Conservation (phyloP, 2,113 vertebrate genomes). For the Gadus macrocephalus region DNA sequence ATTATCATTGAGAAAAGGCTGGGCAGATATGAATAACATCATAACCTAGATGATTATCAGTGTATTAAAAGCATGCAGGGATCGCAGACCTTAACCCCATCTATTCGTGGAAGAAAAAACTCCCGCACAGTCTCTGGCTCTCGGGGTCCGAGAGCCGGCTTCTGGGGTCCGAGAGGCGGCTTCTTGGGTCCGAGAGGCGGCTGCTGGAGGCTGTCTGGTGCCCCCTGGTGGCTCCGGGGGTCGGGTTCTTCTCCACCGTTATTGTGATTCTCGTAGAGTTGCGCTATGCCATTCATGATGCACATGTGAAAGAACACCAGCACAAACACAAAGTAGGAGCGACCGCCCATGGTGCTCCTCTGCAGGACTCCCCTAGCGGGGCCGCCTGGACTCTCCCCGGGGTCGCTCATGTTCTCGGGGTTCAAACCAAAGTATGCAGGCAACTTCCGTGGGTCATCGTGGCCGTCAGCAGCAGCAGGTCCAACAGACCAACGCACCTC, state of each 20-base stretch:
- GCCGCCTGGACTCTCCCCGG: conserved; percentile 33
- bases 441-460: neutral
- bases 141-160: neutral
- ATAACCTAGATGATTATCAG: neutral
- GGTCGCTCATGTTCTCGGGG: conserved; percentile 52
- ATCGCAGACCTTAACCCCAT: conserved; percentile 87
- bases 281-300: conserved; percentile 88
- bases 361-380: conserved; percentile 37
- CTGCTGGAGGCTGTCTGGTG: conserved; percentile 27
- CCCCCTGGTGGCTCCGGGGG: conserved; percentile 35
- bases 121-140: conserved; percentile 43
- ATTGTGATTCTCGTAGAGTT: conserved; percentile 90
- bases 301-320: conserved; percentile 94
- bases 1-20: too few species aligned
- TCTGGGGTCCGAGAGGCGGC: too few species aligned
- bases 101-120: conserved; percentile 77
- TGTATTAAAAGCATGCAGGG: neutral
- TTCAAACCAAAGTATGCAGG: neutral
- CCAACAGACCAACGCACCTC: too few species aligned
- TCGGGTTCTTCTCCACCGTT: conserved; percentile 68
- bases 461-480: too few species aligned
- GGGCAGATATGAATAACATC: too few species aligned
- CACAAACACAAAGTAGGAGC: conserved; percentile 90
- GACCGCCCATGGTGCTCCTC: conserved; percentile 86
- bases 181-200: too few species aligned